Evolutionary conservation across 1,140 invertebrate genomes (phyloP), one percentile per base, ranked within the genome.

Genomic region (Penaeus vannamei): DNA sequence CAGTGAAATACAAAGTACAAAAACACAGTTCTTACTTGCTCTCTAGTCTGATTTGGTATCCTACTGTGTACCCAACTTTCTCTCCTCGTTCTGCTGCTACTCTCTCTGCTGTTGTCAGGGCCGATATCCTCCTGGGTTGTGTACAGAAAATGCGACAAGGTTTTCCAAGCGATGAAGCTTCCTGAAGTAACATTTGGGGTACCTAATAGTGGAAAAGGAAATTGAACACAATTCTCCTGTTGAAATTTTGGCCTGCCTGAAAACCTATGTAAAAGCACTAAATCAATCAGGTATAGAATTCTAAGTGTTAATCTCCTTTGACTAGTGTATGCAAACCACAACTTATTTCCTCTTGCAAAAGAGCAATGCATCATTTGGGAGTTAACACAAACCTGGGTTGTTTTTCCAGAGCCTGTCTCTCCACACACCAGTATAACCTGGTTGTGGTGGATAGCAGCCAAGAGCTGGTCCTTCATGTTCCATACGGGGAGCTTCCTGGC

Each of bases 41-140:
- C 92, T 98, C 97, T 85, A 98, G 93, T 72, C 97, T 94, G 91
- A 99, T 98, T 93, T 99, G 98, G 93, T 99, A 99, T 19, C 98
- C 98, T 32, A 99, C 96, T 0, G 96, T 97, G 90, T 96, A 95
- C 0, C 98, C 98, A 83, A 98, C 94, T 90, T 95, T 95, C 93
- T 99, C 98, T 87, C 96, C 96, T 42, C 98, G 94, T 93, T 99
- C 98, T 20, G 92, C 89, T 88, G 96, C 94, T 93, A 92, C 97
- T 94, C 92, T 96, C 94, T 94, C 98, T 93, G 93, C 96, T 0
- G 99, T 96, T 46, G 96, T 95, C 3, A 99, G 95, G 0, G 98
- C 98, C 3, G 98, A 96, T 32, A 99, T 95, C 90, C 98, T 94
- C 69, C 98, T 94, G 0, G 98, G 98, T 93, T 99, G 97, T 0